Conservation (phyloP, 1,140 invertebrate genomes). For the Galleria mellonella region DNA sequence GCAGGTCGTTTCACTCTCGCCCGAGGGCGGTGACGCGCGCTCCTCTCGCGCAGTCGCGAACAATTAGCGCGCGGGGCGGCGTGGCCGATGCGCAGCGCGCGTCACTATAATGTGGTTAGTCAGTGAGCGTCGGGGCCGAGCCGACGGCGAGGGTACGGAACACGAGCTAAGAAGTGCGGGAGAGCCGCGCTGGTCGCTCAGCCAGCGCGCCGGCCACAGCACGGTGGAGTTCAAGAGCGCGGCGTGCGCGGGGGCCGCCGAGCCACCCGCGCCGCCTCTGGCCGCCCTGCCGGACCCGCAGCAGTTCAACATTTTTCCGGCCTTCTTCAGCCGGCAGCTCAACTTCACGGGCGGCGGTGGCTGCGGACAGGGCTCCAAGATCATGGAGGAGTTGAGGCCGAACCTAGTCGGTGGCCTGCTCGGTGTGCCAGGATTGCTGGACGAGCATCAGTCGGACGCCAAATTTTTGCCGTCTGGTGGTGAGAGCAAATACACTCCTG, state of each 20-base stretch:
- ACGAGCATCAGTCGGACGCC: conserved; percentile 82
- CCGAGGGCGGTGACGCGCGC: conserved; percentile 48
- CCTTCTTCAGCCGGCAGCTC: conserved; percentile 89
- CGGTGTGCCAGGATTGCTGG: conserved; percentile 83
- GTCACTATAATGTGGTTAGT: conserved; percentile 71
- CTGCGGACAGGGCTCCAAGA: conserved; percentile 81
- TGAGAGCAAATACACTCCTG: conserved; percentile 72
- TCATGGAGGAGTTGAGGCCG: conserved; percentile 89
- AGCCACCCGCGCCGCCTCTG: conserved; percentile 77
- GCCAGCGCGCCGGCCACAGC: conserved; percentile 64
- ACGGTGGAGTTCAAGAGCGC: conserved; percentile 74
- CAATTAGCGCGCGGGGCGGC: conserved; percentile 65
- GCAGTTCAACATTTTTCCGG: conserved; percentile 92
- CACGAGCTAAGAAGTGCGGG: conserved; percentile 46
- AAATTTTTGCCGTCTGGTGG: conserved; percentile 67
- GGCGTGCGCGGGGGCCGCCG: conserved; percentile 73
- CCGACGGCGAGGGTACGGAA: conserved; percentile 48
- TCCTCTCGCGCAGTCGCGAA: conserved; percentile 66
- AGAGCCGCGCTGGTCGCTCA: conserved; percentile 56
- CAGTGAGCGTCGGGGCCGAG: conserved; percentile 66
- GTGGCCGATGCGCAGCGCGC: conserved; percentile 38
- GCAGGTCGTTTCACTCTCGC: conserved; percentile 53
- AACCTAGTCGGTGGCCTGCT: conserved; percentile 85
- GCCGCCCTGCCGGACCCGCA: conserved; percentile 77
- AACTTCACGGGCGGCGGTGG: conserved; percentile 82